Percentiles rank a stretch among this genome's conserved stretches.
These are phyloP conservation scores for Champsocephalus esox DNA, from an alignment of 2,797 vertebrate genomes.

Conservation along the genomic window DNA sequence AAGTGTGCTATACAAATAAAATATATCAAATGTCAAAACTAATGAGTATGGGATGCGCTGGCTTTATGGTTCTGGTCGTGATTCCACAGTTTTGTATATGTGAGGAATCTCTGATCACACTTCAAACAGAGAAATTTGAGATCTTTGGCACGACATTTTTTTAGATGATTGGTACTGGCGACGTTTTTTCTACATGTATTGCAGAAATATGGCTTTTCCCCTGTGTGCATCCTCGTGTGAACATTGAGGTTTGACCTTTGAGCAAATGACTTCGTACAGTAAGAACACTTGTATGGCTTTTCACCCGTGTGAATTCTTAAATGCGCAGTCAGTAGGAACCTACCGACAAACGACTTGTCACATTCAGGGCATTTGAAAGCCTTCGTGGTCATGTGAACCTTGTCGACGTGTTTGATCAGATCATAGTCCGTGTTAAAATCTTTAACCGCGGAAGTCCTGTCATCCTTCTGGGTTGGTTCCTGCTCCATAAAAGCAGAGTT, in stretches of 20 bases:
- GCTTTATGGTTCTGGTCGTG: conserved; percentile 32
- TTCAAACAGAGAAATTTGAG: not conserved
- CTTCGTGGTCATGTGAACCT: conserved; percentile 23
- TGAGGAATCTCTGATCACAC: conserved; percentile 3
- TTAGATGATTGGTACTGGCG: conserved; percentile 40
- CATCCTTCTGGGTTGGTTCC: not conserved
- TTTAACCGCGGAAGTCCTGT: not conserved
- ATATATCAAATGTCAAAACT: too few species aligned
- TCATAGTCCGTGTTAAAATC: conserved; percentile 25
- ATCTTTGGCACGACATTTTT: conserved; percentile 1
- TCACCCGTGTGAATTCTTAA: conserved; percentile 55
- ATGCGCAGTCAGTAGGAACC: conserved; percentile 37
- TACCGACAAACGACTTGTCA: conserved; percentile 28
- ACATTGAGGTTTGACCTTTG: conserved; percentile 53
- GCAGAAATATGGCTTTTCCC: conserved; percentile 57
- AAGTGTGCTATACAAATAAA: too few species aligned
- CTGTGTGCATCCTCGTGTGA: conserved; percentile 54
- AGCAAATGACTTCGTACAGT: conserved; percentile 47
- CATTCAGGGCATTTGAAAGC: conserved; percentile 49
- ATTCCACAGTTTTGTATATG: not conserved
- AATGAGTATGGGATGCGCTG: not conserved
- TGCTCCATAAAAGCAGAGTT: not conserved
- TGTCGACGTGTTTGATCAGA: conserved; percentile 36
- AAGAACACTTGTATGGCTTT: conserved; percentile 43
- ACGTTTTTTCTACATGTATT: conserved; percentile 40